These are phyloP conservation scores for Colostygia pectinataria DNA, from an alignment of 2,888 invertebrate species.

Conservation along the genomic window DNA sequence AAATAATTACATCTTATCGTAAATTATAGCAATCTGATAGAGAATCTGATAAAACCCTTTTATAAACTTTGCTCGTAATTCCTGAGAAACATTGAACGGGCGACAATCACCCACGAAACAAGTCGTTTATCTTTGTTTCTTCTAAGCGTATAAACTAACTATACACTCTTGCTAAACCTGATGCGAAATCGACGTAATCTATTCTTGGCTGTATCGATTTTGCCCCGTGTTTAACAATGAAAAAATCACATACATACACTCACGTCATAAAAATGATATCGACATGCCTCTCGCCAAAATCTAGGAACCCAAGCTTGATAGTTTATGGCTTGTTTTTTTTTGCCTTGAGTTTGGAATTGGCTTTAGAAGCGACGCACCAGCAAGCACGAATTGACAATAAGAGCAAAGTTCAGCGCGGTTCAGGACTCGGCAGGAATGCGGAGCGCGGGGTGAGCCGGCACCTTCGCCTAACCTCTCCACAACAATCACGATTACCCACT, in stretches of 20 bases:
- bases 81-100: slow-evolving; percentile 31
- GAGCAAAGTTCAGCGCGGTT: slow-evolving; percentile 80
- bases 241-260: too few species aligned
- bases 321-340: background rate
- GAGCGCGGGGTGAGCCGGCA: slow-evolving; percentile 61
- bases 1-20: too few species aligned
- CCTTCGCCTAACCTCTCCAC: slow-evolving; percentile 62
- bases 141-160: slow-evolving; percentile 54
- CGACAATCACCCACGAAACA: slow-evolving; percentile 55
- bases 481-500: slow-evolving; percentile 74
- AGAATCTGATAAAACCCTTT: background rate
- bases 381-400: slow-evolving; percentile 81
- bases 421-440: slow-evolving; percentile 78
- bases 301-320: background rate
- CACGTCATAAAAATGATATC: background rate
- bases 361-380: slow-evolving; percentile 64
- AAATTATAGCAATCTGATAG: background rate
- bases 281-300: background rate
- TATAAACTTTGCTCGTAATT: slow-evolving; percentile 14
- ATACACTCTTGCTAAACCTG: background rate
- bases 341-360: slow-evolving; percentile 11
- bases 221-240: too few species aligned
- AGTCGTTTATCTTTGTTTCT: slow-evolving; percentile 57
- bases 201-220: too few species aligned
- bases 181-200: too few species aligned